Conservation (phyloP, 30 jellyfish, hydroid and myxozoan genomes). For the Catostylus mosaicus region DNA sequence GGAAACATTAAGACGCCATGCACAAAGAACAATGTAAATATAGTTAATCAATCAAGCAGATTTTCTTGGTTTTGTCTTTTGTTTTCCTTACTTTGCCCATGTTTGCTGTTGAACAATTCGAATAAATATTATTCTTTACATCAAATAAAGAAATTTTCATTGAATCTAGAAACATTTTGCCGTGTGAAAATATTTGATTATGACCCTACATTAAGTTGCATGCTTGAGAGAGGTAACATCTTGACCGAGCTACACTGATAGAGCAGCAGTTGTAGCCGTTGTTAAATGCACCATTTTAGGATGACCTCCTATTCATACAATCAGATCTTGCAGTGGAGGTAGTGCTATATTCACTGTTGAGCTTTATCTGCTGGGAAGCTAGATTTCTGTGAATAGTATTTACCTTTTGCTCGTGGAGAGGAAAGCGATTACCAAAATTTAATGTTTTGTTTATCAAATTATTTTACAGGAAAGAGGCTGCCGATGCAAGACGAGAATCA, state of each 20-base stretch:
- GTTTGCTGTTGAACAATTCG: not conserved
- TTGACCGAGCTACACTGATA: too few relatives aligned
- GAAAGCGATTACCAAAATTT: not conserved
- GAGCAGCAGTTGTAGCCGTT: too few relatives aligned
- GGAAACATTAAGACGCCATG: not conserved
- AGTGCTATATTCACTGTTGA: too few relatives aligned
- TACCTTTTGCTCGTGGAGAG: too few relatives aligned
- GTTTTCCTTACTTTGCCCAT: not conserved
- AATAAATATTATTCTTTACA: too few relatives aligned
- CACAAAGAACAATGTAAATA: not conserved
- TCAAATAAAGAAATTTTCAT: too few relatives aligned
- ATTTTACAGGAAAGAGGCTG: constrained; percentile 62
- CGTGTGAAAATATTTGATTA: too few relatives aligned
- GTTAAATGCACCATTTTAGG: not conserved
- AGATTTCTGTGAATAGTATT: too few relatives aligned
- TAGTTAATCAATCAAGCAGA: not conserved
- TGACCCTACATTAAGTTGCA: too few relatives aligned
- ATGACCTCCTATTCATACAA: constrained; percentile 34
- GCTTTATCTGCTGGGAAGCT: too few relatives aligned
- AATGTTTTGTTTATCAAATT: not conserved
- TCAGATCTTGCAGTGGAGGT: constrained; percentile 36
- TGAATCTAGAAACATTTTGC: too few relatives aligned
- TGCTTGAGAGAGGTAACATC: too few relatives aligned
- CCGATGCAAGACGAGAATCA: constrained; percentile 56
- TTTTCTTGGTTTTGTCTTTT: not conserved